Percentiles rank a stretch among this genome's conserved stretches.
Conservation (phyloP, 64 coral and sea anemone species). For the Dendronephthya gigantea region DNA sequence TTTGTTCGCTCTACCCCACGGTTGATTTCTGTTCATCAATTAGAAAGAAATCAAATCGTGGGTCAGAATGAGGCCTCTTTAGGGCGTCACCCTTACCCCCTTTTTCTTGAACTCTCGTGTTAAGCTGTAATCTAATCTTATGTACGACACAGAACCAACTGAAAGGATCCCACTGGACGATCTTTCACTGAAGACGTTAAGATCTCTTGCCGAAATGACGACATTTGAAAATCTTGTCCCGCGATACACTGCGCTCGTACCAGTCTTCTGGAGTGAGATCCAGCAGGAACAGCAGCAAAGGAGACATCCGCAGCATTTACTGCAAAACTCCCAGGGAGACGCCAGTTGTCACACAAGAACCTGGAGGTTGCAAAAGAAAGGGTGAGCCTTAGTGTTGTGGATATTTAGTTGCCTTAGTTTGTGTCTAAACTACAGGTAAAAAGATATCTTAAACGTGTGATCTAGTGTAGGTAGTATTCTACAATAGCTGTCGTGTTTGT, state of each 20-base stretch:
- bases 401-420: not conserved
- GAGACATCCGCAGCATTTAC: slow-evolving; percentile 62
- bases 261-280: slow-evolving; percentile 72
- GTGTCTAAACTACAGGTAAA: too few relatives aligned
- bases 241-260: slow-evolving; percentile 69
- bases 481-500: too few relatives aligned
- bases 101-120: too few relatives aligned
- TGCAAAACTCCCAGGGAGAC: slow-evolving; percentile 71
- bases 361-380: slow-evolving; percentile 67
- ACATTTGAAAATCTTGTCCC: slow-evolving; percentile 94
- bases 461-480: too few relatives aligned
- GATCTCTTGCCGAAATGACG: slow-evolving; percentile 52
- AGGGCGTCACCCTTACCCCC: too few relatives aligned
- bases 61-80: too few relatives aligned
- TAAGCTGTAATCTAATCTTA: not conserved
- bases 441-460: too few relatives aligned
- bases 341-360: slow-evolving; percentile 81
- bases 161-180: not conserved
- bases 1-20: too few relatives aligned
- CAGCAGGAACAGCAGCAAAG: slow-evolving; percentile 92
- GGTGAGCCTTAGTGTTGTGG: not conserved
- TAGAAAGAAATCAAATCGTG: too few relatives aligned
- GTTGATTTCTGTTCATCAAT: too few relatives aligned
- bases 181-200: slow-evolving; percentile 33
- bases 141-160: not conserved